Conservation (phyloP, 2,797 vertebrate species). For the Discoglossus pictus region DNA sequence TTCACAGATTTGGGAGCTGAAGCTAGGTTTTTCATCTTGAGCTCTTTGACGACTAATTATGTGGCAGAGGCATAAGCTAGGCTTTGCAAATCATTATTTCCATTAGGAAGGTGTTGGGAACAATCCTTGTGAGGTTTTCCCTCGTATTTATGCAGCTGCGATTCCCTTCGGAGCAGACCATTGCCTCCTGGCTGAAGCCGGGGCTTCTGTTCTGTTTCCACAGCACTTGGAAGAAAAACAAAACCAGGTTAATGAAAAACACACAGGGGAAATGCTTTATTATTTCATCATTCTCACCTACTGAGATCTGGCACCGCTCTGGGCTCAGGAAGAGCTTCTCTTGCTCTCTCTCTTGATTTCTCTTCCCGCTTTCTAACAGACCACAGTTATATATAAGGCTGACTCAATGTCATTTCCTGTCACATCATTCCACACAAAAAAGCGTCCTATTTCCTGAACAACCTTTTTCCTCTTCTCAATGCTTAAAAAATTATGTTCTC, state of each 20-base stretch:
- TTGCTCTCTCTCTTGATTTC: constrained; percentile 69
- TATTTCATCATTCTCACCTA: constrained; percentile 99
- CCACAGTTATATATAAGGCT: constrained; percentile 70
- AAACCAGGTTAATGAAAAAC: constrained; percentile 98
- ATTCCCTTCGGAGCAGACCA: constrained; percentile 82
- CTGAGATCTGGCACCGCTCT: constrained; percentile 86
- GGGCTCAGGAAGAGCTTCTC: constrained; percentile 81
- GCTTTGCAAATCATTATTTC: constrained; percentile 94
- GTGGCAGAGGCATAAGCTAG: constrained; percentile 75
- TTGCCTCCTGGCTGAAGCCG: constrained; percentile 81
- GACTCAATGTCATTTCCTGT: constrained; percentile 92
- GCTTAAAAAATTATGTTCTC: constrained; percentile 70
- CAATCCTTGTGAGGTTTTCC: constrained; percentile 69
- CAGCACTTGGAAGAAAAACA: constrained; percentile 97
- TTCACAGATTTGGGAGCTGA: constrained; percentile 76
- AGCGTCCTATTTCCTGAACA: constrained; percentile 91
- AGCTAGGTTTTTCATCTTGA: constrained; percentile 75
- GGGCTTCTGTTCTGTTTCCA: constrained; percentile 96
- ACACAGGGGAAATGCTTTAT: constrained; percentile 98
- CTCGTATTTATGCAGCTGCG: constrained; percentile 87
- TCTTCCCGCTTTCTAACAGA: constrained; percentile 55
- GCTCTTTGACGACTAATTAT: constrained; percentile 76
- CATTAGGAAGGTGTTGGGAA: constrained; percentile 87
- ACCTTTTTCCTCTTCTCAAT: constrained; percentile 60
- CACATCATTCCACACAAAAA: constrained; percentile 85